These are phyloP conservation scores for Apodemus speciosus DNA, from an alignment of 2,113 vertebrate genomes.

Conservation along the genomic window DNA sequence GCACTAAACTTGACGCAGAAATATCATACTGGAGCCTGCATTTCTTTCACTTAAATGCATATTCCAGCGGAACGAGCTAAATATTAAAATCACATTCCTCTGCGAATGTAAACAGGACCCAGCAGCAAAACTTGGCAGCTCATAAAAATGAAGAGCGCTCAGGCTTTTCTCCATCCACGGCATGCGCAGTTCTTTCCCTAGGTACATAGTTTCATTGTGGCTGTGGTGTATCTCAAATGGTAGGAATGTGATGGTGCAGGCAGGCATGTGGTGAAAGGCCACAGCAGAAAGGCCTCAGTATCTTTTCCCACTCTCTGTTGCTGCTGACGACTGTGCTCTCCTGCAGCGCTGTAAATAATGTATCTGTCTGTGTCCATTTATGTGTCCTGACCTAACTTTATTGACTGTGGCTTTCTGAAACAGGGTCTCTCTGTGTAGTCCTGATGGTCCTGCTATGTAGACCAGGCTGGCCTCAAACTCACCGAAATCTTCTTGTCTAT, in stretches of 20 bases:
- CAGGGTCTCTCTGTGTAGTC: neutral
- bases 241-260: neutral
- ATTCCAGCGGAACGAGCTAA: constrained; percentile 71
- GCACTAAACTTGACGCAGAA: neutral
- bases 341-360: neutral
- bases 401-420: neutral
- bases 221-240: constrained; percentile 16
- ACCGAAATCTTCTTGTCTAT: neutral
- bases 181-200: neutral
- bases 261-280: neutral
- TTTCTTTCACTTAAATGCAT: constrained; percentile 55
- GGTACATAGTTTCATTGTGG: constrained; percentile 33
- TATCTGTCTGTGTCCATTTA: constrained; percentile 39
- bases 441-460: neutral
- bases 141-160: constrained; percentile 50
- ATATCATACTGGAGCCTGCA: neutral
- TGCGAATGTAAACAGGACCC: constrained; percentile 73
- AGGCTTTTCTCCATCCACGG: constrained; percentile 50
- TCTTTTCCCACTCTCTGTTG: neutral
- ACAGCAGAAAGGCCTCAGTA: neutral
- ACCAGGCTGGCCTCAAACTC: neutral
- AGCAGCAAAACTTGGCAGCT: constrained; percentile 67
- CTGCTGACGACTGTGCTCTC: neutral
- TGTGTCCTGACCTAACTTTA: neutral
- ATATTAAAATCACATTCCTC: constrained; percentile 78